phyloP scores from a whole-genome alignment of 23 tunicate genomes.

The Halocynthia aurantium region DNA sequence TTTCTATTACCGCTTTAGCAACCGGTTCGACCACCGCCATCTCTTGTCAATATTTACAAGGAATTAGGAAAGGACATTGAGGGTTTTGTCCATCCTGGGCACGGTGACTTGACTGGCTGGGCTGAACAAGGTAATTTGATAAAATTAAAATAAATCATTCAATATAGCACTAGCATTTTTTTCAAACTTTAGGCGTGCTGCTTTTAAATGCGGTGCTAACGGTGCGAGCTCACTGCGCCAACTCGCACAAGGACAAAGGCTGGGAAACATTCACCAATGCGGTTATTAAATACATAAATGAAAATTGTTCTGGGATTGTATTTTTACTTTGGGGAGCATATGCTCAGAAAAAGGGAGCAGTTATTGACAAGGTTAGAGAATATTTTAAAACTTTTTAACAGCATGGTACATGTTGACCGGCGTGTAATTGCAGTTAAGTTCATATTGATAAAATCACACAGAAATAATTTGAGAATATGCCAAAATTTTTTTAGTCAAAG shows the following conservation, averaged over 20 bases:
- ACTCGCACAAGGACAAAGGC: conserved; percentile 97
- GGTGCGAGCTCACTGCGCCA: conserved; percentile 72
- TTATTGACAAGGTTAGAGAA: conserved; percentile 46
- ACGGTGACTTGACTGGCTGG: conserved; percentile 94
- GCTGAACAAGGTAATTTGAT: conserved; percentile 78
- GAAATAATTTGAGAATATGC: no score
- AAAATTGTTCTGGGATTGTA: conserved; percentile 64
- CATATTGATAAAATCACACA: no score
- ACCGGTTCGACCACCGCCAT: conserved; percentile 69
- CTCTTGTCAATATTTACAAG: conserved; percentile 75
- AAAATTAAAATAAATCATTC: neutral
- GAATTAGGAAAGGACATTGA: conserved; percentile 52
- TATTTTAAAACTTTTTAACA: no score
- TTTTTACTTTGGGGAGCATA: conserved; percentile 93
- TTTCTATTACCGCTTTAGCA: conserved; percentile 10
- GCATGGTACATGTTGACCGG: no score
- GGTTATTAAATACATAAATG: conserved; percentile 55
- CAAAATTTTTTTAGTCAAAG: conserved; percentile 23
- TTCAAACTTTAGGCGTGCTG: conserved; percentile 59
- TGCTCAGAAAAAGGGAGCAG: conserved; percentile 87
- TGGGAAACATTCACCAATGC: conserved; percentile 97
- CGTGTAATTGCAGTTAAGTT: no score
- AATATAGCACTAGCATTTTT: neutral
- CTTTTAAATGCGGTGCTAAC: conserved; percentile 96
- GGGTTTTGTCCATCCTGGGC: conserved; percentile 61